These are phyloP conservation scores for Melanerpes formicivorus DNA, from an alignment of 2,113 vertebrate genomes.

Conservation along the genomic window DNA sequence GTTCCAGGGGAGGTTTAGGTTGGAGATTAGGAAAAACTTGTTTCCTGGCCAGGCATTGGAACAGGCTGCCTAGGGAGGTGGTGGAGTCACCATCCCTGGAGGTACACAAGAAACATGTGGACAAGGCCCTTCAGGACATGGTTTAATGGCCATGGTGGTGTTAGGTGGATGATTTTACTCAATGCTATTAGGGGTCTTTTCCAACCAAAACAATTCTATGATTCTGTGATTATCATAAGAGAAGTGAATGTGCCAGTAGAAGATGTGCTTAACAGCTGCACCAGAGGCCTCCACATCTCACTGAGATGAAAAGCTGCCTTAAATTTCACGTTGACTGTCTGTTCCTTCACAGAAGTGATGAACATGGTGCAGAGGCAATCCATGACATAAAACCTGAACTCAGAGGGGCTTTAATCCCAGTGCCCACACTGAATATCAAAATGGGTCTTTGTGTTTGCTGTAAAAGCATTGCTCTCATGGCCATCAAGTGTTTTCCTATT, in stretches of 20 bases:
- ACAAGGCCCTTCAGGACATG: too few relatives aligned
- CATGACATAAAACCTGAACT: rapidly evolving
- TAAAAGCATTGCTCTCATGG: rapidly evolving
- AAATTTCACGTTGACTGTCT: neutral
- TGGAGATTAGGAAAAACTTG: too few relatives aligned
- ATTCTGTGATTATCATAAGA: neutral
- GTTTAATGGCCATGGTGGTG: too few relatives aligned
- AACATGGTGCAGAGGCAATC: neutral
- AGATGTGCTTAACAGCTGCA: neutral
- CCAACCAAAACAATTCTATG: too few relatives aligned
- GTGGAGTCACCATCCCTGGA: too few relatives aligned
- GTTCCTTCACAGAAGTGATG: neutral
- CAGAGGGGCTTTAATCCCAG: neutral
- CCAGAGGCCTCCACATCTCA: neutral
- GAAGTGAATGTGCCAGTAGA: neutral
- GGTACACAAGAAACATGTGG: too few relatives aligned
- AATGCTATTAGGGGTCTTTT: too few relatives aligned
- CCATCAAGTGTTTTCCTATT: neutral
- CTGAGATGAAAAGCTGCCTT: neutral
- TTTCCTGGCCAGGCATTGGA: too few relatives aligned
- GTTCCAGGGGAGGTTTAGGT: too few relatives aligned
- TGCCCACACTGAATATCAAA: rapidly evolving
- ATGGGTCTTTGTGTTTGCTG: neutral
- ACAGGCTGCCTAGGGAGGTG: too few relatives aligned
- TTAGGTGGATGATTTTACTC: too few relatives aligned